Base-by-base conservation (phyloP, 2,113 vertebrate genomes). In the Pardalotus punctatus region DNA sequence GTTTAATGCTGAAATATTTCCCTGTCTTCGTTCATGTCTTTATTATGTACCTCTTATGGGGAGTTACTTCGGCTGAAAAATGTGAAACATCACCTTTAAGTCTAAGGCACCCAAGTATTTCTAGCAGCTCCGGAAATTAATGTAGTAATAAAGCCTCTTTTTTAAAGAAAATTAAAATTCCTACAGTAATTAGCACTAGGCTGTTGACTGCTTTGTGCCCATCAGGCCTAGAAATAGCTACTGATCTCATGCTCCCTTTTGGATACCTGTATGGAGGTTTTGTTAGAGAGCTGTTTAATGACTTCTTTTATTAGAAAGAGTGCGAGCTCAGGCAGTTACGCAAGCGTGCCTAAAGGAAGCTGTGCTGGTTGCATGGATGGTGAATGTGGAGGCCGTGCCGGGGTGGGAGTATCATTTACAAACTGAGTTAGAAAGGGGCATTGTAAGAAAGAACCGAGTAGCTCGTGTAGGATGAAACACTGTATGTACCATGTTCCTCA, bases 401-500 rank as follows among this genome's bases (percentile, higher is more conserved):
- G 62, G 33, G 53, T 23, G 31, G 36, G 50, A 70, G 78, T 81
- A 73, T 91, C 42, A 1, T 29, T 87, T 85, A 71, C 88, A 50
- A 36, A 42, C 69, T 5, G 50, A 31, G 51, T 78, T 64, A 86
- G 83, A 82, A 88, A 76, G 62, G n/a, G 48, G 10, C 67, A 58
- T 66, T 74, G 85, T 81, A 14, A n/a, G 42, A 57, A 38, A 31
- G 61, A 66, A 6, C 28, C 0, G 4, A 43, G 22, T 31, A n/a
- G 57, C 43, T 67, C 0, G 0, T 10, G 8, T 23, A 21, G 51
- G 61, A 23, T 4, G 12, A 64, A 69, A 10, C 29, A 2, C n/a
- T 48, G 38, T 31, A 12, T 0, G 0, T 93, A 31, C 53, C 35
- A 0, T 20, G 20, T 45, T 83, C 24, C 28, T 25, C 12, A 42